Evolutionary conservation across 2,113 vertebrate species (phyloP).

Genomic region (Numida meleagris): DNA sequence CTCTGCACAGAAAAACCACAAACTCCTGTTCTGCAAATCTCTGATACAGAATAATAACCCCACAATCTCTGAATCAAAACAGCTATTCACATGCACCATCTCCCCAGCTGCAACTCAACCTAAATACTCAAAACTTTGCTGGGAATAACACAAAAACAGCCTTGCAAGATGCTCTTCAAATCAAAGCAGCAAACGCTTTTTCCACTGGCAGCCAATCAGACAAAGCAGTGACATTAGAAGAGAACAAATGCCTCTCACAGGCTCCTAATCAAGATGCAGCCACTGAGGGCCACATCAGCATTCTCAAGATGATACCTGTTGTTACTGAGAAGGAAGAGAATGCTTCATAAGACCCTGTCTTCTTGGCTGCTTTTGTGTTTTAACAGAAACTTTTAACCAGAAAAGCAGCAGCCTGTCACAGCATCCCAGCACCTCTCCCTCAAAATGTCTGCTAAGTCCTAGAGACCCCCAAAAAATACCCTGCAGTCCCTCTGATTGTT

Average conservation of each 20-base stretch:
- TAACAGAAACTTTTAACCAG: not conserved
- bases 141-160: not conserved
- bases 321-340: not conserved
- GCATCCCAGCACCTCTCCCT: not conserved
- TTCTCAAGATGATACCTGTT: not conserved
- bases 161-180: not conserved
- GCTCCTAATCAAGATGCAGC: accelerated
- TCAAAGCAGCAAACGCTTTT: not conserved
- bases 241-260: accelerated
- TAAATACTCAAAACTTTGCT: not conserved
- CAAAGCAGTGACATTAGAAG: not conserved
- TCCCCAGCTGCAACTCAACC: not conserved
- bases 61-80: not conserved
- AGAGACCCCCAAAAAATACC: not conserved
- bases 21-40: not conserved
- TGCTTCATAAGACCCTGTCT: not conserved
- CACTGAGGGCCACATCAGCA: not conserved
- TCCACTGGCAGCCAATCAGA: not conserved
- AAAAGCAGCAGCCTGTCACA: not conserved
- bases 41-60: not conserved
- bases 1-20: not conserved
- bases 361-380: not conserved
- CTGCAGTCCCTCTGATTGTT: accelerated
- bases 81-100: not conserved
- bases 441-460: not conserved